Percentiles rank a stretch among this genome's conserved stretches.
Evolutionary conservation across 2,888 invertebrate genomes (phyloP).

Genomic region (Ceramica pisi): DNA sequence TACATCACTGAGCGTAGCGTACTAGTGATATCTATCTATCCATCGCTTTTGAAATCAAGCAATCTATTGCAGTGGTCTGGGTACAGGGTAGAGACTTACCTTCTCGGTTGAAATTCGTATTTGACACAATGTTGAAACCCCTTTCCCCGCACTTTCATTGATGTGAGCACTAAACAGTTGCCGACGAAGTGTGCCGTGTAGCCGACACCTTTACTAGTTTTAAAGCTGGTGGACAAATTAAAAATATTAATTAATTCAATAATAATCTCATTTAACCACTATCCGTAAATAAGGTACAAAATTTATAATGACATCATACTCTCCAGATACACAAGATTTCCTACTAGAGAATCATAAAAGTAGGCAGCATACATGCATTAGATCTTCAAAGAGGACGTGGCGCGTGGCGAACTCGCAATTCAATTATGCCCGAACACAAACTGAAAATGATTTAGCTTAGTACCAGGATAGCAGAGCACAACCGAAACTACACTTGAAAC

Average conservation of each 20-base stretch:
- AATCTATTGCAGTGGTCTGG: constrained; percentile 1
- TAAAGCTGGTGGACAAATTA: constrained; percentile 93
- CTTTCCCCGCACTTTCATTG: constrained; percentile 99
- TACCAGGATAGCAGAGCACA: constrained; percentile 72
- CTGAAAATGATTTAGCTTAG: constrained; percentile 68
- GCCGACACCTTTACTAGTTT: constrained; percentile 99
- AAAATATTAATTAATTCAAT: not conserved
- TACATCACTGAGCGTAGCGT: too few species aligned
- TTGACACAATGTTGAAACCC: constrained; percentile 99
- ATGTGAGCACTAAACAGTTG: constrained; percentile 99
- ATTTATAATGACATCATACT: not conserved
- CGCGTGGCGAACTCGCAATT: constrained; percentile 60
- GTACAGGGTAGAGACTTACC: constrained; percentile 71
- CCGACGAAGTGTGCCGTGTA: constrained; percentile 99
- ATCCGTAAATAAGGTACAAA: too few species aligned
- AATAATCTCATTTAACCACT: not conserved
- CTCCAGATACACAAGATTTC: not conserved
- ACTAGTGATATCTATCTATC: not conserved
- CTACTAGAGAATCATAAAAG: constrained; percentile 1
- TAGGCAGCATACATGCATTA: constrained; percentile 18
- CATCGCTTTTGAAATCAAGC: not conserved
- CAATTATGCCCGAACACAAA: constrained; percentile 69
- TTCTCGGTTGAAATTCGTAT: constrained; percentile 99
- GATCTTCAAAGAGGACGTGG: constrained; percentile 45
- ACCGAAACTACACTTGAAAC: constrained; percentile 69